Percentiles rank a stretch among this genome's conserved stretches.
Conservation (phyloP, 2,113 vertebrate genomes). For the Eulacestoma nigropectus region DNA sequence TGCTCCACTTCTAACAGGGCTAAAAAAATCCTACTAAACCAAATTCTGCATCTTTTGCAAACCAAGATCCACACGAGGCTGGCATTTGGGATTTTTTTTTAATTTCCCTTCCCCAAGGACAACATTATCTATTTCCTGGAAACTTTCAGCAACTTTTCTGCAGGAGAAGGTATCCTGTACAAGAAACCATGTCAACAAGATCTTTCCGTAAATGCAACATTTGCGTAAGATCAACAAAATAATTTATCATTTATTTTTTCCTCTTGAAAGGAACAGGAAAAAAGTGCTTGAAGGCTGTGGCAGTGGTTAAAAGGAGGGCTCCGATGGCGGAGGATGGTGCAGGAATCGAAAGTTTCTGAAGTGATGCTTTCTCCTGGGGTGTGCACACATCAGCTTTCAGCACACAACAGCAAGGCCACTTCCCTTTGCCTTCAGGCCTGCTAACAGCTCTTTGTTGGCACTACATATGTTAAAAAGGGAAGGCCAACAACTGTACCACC, state of each 20-base stretch:
- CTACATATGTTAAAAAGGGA: background rate
- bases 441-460: background rate
- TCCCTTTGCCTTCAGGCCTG: background rate
- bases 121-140: background rate
- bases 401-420: rapidly evolving
- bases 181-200: slow-evolving; percentile 2
- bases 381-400: background rate
- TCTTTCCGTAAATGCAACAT: background rate
- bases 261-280: slow-evolving; percentile 37
- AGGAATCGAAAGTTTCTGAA: background rate
- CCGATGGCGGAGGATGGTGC: background rate
- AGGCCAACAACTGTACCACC: background rate
- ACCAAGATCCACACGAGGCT: background rate
- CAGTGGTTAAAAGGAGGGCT: background rate
- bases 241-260: slow-evolving; percentile 43
- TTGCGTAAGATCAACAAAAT: background rate
- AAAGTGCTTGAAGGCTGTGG: background rate
- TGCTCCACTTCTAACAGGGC: background rate
- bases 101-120: background rate
- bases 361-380: background rate
- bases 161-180: background rate
- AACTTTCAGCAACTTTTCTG: background rate
- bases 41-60: background rate
- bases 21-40: background rate
- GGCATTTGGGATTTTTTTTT: background rate